A percentile compares a stretch with the other conserved stretches of the same genome.
phyloP scores from a whole-genome alignment of 2,113 vertebrate species.

The Oreochromis spilurus region DNA sequence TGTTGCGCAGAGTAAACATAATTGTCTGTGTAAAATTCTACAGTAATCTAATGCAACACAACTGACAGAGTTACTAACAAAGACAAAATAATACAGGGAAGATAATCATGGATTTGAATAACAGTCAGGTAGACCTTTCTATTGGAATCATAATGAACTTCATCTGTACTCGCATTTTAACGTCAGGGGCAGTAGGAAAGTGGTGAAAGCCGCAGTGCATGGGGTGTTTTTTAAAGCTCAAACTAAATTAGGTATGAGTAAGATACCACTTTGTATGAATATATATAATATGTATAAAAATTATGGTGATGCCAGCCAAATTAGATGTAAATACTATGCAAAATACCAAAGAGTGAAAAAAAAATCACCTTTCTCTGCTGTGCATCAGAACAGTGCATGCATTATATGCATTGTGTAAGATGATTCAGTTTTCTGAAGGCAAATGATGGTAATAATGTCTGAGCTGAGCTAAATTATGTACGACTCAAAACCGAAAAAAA shows the following conservation, averaged over 20 bases:
- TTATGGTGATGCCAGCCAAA: background rate
- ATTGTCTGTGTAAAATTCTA: conserved; percentile 30
- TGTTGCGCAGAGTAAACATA: conserved; percentile 42
- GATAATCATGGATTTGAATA: conserved; percentile 9
- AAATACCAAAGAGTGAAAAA: background rate
- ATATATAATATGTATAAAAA: background rate
- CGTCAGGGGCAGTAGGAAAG: background rate
- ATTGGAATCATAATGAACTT: background rate
- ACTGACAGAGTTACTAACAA: conserved; percentile 22
- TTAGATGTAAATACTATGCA: conserved; percentile 7
- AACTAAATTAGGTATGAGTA: background rate
- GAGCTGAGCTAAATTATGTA: background rate
- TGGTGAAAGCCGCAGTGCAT: background rate
- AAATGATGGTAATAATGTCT: background rate
- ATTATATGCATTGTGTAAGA: background rate
- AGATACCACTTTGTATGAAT: background rate
- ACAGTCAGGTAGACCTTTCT: background rate
- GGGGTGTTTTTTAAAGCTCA: background rate
- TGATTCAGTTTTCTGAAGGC: background rate
- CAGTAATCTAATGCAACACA: conserved; percentile 30
- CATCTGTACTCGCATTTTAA: background rate
- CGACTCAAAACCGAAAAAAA: background rate
- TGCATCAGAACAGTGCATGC: background rate
- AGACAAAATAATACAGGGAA: conserved; percentile 1
- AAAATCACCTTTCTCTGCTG: background rate